Evolutionary conservation across 2,113 vertebrate species (phyloP).

Genomic region (Petrocephalus zakoni): DNA sequence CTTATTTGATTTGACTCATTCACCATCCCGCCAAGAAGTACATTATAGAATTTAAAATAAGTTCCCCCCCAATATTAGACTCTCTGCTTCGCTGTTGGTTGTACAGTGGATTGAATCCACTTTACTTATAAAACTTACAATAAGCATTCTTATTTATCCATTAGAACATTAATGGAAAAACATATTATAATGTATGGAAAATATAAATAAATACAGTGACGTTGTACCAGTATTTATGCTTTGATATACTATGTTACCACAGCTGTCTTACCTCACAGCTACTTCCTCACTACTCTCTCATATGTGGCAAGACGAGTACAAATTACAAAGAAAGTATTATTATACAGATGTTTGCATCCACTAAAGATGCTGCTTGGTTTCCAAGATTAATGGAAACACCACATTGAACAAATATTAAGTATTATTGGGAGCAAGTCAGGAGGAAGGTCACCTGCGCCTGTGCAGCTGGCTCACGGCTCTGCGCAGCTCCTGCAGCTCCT

Average conservation of each 20-base stretch:
- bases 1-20: background rate
- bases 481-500: constrained; percentile 58
- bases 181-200: background rate
- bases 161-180: background rate
- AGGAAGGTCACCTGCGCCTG: constrained; percentile 55
- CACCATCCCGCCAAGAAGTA: background rate
- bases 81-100: background rate
- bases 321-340: background rate
- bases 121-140: background rate
- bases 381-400: background rate
- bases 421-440: background rate
- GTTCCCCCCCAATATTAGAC: background rate
- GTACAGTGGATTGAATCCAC: background rate
- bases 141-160: background rate
- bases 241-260: no score
- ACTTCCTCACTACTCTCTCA: background rate
- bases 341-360: background rate
- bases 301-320: background rate
- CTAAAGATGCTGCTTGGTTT: background rate
- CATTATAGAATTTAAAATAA: background rate
- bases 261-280: no score
- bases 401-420: background rate
- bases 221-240: no score
- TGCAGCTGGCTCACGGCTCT: constrained; percentile 42
- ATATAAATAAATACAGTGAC: background rate